phyloP scores from a whole-genome alignment of 2,888 invertebrate species.

The Saturnia pavonia region DNA sequence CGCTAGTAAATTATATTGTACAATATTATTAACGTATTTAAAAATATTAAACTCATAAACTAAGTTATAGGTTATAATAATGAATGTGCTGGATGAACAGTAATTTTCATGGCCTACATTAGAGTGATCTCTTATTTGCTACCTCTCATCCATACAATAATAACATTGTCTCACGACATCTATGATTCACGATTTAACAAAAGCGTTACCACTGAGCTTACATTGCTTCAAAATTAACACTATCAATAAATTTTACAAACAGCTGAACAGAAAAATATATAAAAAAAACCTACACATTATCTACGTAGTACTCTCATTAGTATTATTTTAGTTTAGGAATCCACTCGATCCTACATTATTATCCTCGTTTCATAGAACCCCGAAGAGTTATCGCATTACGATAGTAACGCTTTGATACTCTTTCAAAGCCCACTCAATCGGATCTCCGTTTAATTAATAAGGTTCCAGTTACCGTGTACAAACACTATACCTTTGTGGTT shows the following conservation, averaged over 20 bases:
- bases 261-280: too few species aligned
- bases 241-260: too few species aligned
- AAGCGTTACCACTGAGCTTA: too few species aligned
- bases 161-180: conserved; percentile 10
- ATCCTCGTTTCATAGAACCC: conserved; percentile 4
- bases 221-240: too few species aligned
- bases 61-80: not conserved
- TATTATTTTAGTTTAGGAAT: not conserved
- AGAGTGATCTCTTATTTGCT: not conserved
- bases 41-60: not conserved
- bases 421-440: conserved; percentile 46
- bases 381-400: conserved; percentile 29
- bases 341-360: not conserved
- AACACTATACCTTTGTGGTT: conserved; percentile 16
- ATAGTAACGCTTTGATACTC: conserved; percentile 53
- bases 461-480: conserved; percentile 20
- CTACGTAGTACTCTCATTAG: not conserved
- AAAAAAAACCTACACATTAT: not conserved
- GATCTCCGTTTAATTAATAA: conserved; percentile 46
- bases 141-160: conserved; percentile 8
- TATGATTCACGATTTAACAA: conserved; percentile 2
- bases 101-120: not conserved
- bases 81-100: not conserved
- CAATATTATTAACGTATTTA: too few species aligned
- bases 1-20: too few species aligned